Base-by-base conservation (phyloP, 2,113 vertebrate genomes). In the Barbus barbus region DNA sequence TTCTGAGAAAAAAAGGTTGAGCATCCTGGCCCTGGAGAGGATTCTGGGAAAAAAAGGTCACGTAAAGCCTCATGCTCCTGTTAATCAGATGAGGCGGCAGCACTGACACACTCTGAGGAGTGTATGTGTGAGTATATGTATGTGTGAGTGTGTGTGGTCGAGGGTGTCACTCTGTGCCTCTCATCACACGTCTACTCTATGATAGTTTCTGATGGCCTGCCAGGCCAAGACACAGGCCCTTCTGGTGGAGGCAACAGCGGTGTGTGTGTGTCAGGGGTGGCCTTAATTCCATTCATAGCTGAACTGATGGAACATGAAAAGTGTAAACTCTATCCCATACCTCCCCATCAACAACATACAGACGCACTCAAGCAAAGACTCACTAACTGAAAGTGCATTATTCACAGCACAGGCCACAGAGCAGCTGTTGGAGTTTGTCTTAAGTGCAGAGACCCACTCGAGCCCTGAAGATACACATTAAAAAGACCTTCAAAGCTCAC, bases 181-280 rank as follows among this genome's bases (percentile, higher is more conserved):
- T 67, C 82, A 86, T 91, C 88, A 89, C 74, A 77, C 69, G 61
- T 88, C 88, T 78, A 38, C 58, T 67, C 78, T 63, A 18, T 87
- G 85, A 90, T 88, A 85, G 58, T 51, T 89, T 88, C 73, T 65
- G 88, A 90, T 88, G 83, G 74, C 46, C 60, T 60, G 85, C 85
- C 84, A 84, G 31, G 77, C 61, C 83, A 78, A 48, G 56, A 85
- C 78, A 72, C 71, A 46, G 81, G 31, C n/a, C 53, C 78, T 72
- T 73, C 67, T 87, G 76, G 78, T 81, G 78, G 41, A 81, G 60
- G 61, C 26, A 81, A 81, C 41, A 51, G 78, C 5, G 20, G 61
- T 46, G 60, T 65, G 78, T 36, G 6, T 38, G 77, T 80, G 58
- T 65, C 78, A 65, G 78, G 38, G 56, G 78, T 81, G 78, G 78